Evolutionary conservation across 1,140 invertebrate species (phyloP).

Genomic region (Meloidogyne exigua): DNA sequence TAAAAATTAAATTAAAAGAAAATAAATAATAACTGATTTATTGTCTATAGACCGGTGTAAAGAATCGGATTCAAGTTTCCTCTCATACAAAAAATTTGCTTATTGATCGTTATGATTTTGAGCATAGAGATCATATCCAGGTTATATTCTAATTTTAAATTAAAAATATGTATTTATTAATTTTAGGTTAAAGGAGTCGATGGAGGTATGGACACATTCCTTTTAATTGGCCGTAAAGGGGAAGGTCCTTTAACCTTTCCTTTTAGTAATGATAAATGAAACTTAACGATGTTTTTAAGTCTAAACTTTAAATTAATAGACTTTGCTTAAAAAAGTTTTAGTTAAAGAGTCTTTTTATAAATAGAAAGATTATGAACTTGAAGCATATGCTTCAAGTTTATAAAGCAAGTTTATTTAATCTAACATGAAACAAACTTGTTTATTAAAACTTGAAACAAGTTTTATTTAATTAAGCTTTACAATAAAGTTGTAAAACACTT

Average conservation of each 20-base stretch:
- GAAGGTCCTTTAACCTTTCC: conserved; percentile 41
- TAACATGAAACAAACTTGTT: background rate
- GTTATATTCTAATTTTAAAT: background rate
- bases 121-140: conserved; percentile 63
- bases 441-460: too few species aligned
- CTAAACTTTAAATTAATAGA: too few species aligned
- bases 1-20: too few species aligned
- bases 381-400: too few species aligned
- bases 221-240: conserved; percentile 57
- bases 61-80: conserved; percentile 72
- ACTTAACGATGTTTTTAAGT: background rate
- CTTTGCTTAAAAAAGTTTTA: background rate
- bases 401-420: background rate
- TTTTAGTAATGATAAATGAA: conserved; percentile 3
- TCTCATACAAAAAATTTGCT: conserved; percentile 59
- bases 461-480: too few species aligned
- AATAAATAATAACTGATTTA: too few species aligned
- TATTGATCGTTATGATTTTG: conserved; percentile 62
- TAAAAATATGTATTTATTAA: background rate
- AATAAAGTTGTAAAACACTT: too few species aligned
- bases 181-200: conserved; percentile 52
- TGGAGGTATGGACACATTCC: conserved; percentile 62
- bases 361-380: background rate
- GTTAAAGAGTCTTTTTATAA: background rate
- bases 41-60: background rate